Conservation (phyloP, 2,113 vertebrate genomes). For the Geothlypis trichas region DNA sequence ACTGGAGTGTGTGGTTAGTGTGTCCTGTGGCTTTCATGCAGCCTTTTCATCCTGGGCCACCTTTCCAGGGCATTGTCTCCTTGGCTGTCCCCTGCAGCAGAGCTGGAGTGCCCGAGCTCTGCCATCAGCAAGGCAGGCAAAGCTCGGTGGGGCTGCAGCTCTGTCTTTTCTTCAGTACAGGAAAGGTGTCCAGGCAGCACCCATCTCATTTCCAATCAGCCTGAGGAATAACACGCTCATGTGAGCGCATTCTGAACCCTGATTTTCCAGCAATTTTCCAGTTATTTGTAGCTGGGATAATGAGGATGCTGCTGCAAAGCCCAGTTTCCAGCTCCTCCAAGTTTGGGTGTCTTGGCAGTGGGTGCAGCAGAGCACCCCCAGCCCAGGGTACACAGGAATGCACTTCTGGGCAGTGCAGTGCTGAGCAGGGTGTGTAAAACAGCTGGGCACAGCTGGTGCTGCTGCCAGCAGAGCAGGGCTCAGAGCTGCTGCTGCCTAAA, state of each 20-base stretch:
- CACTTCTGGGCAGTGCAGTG: not conserved
- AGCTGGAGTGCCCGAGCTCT: not conserved
- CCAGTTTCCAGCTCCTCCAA: not conserved
- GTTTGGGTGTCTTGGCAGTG: not conserved
- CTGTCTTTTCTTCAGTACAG: rapidly evolving
- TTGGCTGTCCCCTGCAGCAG: not conserved
- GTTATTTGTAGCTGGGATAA: not conserved
- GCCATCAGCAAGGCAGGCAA: no score
- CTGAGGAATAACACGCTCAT: not conserved
- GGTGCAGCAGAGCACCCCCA: not conserved
- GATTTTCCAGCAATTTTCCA: not conserved
- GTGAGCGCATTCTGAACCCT: not conserved
- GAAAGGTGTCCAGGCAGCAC: not conserved
- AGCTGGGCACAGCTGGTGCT: not conserved
- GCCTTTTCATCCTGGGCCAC: conserved; percentile 38
- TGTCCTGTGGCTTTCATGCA: not conserved
- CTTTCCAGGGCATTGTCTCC: conserved; percentile 30
- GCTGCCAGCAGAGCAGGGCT: not conserved
- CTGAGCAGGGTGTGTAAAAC: not conserved
- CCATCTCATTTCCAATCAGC: not conserved
- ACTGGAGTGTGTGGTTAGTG: conserved; percentile 15
- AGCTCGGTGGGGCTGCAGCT: not conserved
- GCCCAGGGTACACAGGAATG: not conserved
- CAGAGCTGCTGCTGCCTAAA: not conserved
- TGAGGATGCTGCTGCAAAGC: not conserved